Conservation (phyloP, 2,113 vertebrate genomes). For the Atrichornis clamosus region DNA sequence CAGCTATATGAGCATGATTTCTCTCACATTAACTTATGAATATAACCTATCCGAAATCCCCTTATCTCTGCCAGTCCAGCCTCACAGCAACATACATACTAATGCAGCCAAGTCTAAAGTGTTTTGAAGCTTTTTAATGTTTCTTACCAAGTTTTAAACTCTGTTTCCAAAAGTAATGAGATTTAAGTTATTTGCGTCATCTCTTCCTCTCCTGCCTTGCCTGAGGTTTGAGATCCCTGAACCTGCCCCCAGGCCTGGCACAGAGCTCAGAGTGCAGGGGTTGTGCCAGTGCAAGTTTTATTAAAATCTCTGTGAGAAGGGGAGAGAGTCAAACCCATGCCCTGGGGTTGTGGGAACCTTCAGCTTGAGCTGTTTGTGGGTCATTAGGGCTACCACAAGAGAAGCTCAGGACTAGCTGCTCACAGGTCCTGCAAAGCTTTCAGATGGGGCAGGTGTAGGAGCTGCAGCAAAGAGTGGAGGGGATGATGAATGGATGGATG, state of each 20-base stretch:
- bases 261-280: background rate
- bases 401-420: background rate
- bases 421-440: background rate
- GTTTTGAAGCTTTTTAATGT: background rate
- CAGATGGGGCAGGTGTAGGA: background rate
- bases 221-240: background rate
- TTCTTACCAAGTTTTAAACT: background rate
- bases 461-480: background rate
- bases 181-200: background rate
- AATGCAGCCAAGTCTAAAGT: background rate
- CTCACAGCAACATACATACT: background rate
- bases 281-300: fast-evolving
- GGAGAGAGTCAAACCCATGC: fast-evolving
- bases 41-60: background rate
- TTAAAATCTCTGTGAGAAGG: background rate
- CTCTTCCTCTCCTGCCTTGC: fast-evolving
- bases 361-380: fast-evolving
- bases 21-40: background rate
- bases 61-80: background rate
- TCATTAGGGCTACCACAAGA: background rate
- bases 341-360: background rate
- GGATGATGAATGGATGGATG: background rate
- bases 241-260: background rate
- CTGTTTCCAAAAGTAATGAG: background rate
- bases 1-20: background rate